A percentile compares a stretch with the other conserved stretches of the same genome.
Evolutionary conservation across 2,888 invertebrate species (phyloP).

Genomic region (Apomyelois bistriatella): DNA sequence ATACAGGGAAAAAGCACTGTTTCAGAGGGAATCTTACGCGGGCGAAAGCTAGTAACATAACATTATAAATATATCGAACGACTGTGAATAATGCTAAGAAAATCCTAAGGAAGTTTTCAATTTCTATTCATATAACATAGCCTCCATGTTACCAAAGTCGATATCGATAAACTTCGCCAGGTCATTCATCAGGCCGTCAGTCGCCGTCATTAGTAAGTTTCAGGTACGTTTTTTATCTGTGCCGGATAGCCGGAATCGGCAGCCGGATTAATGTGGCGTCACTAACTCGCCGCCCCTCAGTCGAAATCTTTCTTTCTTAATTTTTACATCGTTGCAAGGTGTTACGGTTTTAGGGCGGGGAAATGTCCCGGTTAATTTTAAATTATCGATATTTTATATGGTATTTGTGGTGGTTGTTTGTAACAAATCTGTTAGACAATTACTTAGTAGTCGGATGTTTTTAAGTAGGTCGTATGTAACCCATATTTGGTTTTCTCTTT

Average conservation of each 20-base stretch:
- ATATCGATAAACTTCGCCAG: conserved; percentile 4
- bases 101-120: conserved; percentile 5
- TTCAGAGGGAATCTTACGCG: too few relatives aligned
- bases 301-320: conserved; percentile 71
- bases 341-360: conserved; percentile 43
- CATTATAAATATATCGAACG: too few relatives aligned
- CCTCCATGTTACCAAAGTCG: background rate
- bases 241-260: conserved; percentile 60
- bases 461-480: too few relatives aligned
- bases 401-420: background rate
- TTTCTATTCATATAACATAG: background rate
- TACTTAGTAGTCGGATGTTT: too few relatives aligned
- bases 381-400: conserved; percentile 12
- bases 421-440: too few relatives aligned
- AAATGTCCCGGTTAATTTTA: background rate
- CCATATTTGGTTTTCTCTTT: too few relatives aligned
- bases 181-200: conserved; percentile 14
- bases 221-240: conserved; percentile 44
- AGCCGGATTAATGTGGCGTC: conserved; percentile 75
- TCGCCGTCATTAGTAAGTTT: conserved; percentile 31
- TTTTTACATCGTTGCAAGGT: conserved; percentile 77
- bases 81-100: too few relatives aligned
- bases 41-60: too few relatives aligned
- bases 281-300: conserved; percentile 66
- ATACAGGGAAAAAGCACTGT: too few relatives aligned